phyloP scores from a whole-genome alignment of 2,888 invertebrate genomes.

The Metacarcinus magister region DNA sequence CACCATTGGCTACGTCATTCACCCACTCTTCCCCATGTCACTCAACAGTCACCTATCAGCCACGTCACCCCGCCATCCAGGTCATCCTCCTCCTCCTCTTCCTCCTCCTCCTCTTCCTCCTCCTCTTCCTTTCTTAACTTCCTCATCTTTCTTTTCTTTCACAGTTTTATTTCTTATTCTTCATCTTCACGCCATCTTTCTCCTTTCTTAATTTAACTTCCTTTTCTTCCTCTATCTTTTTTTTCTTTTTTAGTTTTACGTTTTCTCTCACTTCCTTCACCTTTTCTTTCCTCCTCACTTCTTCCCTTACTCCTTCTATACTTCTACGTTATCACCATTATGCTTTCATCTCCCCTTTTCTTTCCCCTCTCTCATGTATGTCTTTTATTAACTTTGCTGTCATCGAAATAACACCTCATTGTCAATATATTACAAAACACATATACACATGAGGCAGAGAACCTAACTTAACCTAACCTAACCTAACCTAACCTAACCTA shows the following conservation, averaged over 20 bases:
- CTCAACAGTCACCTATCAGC: background rate
- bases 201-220: background rate
- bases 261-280: background rate
- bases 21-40: background rate
- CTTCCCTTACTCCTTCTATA: background rate
- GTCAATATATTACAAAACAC: no score
- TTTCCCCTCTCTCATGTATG: background rate
- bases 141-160: background rate
- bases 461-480: no score
- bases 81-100: background rate
- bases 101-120: constrained; percentile 8
- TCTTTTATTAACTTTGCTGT: no score
- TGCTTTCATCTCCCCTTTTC: background rate
- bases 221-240: background rate
- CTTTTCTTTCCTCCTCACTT: background rate
- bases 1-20: background rate
- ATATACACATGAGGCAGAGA: no score
- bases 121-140: background rate
- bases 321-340: background rate
- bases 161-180: background rate
- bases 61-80: background rate
- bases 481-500: no score
- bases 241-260: background rate
- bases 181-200: background rate
- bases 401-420: no score